phyloP scores from a whole-genome alignment of 1,140 invertebrate genomes.

The Cataglyphis hispanica region DNA sequence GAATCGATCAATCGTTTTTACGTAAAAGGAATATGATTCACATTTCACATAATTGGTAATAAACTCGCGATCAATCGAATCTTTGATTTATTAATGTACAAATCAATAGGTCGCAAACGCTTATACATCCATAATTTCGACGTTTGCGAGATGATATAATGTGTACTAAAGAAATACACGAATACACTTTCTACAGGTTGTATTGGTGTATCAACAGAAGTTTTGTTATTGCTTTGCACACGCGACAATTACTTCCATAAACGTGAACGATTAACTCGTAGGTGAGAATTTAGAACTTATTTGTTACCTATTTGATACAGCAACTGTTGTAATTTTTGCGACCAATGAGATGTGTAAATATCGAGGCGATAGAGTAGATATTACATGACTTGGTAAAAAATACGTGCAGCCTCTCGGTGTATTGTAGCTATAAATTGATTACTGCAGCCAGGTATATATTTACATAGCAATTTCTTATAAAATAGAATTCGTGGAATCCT shows the following conservation, averaged over 20 bases:
- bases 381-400: neutral
- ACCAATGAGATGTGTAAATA: constrained; percentile 64
- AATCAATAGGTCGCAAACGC: neutral
- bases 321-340: neutral
- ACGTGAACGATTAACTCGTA: neutral
- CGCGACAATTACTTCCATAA: neutral
- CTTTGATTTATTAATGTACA: neutral
- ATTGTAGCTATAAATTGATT: too few species aligned
- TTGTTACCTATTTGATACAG: constrained; percentile 10
- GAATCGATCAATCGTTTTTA: neutral
- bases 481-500: too few species aligned
- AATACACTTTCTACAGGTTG: neutral
- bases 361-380: neutral
- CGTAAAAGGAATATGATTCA: neutral
- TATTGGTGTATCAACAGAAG: neutral
- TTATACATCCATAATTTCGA: neutral
- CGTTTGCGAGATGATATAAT: neutral
- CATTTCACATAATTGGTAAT: neutral
- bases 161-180: neutral
- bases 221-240: neutral
- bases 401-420: neutral
- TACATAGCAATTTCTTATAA: too few species aligned
- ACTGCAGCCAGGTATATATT: too few species aligned
- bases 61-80: neutral
- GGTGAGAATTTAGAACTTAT: too few species aligned